Conservation (phyloP, 2,113 vertebrate genomes). For the Cinclus cinclus region DNA sequence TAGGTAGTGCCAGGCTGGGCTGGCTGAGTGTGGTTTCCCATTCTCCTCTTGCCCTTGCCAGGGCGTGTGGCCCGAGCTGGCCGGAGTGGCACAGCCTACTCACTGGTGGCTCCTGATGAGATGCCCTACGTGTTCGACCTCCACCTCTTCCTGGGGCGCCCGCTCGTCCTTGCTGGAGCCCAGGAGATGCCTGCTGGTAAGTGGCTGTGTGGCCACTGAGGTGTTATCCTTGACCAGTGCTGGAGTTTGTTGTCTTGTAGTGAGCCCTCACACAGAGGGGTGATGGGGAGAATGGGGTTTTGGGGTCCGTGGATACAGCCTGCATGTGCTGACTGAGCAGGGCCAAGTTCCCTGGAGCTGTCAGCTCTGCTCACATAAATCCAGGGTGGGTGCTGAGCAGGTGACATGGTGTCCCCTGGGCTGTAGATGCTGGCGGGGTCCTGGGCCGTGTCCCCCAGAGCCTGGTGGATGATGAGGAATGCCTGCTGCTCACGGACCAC, state of each 20-base stretch:
- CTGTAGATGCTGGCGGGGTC: constrained; percentile 70
- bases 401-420: not conserved
- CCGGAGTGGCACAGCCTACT: constrained; percentile 86
- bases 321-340: not conserved
- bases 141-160: constrained; percentile 89
- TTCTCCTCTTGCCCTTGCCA: constrained; percentile 12
- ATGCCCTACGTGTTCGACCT: constrained; percentile 89
- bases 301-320: not conserved
- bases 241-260: not conserved
- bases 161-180: constrained; percentile 74
- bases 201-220: too few relatives aligned
- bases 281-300: accelerated
- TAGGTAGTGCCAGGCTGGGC: not conserved
- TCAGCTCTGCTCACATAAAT: not conserved
- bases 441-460: constrained; percentile 90
- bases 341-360: accelerated
- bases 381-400: not conserved
- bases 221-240: not conserved
- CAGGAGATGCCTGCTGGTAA: constrained; percentile 74
- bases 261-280: too few relatives aligned
- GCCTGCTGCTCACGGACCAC: constrained; percentile 77
- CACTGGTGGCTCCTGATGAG: constrained; percentile 88
- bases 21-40: not conserved
- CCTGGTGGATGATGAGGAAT: constrained; percentile 88
- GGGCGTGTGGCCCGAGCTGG: constrained; percentile 94